Evolutionary conservation across 2,113 vertebrate species (phyloP).

Genomic region (Sigmodon hispidus): DNA sequence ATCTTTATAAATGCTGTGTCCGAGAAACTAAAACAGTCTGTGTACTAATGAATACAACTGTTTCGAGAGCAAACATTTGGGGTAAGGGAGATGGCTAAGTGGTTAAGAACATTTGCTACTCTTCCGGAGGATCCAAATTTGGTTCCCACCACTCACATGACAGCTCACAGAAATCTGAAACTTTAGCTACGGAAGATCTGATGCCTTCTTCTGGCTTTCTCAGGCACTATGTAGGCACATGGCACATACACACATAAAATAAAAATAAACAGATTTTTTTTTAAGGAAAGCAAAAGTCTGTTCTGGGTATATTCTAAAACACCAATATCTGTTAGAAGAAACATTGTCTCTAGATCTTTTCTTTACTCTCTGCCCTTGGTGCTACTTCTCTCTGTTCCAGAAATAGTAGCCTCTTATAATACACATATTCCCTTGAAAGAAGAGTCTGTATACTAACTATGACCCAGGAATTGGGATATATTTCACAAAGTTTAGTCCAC

Average conservation of each 20-base stretch:
- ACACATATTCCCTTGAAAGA: background rate
- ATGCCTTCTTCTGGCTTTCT: background rate
- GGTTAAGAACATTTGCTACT: background rate
- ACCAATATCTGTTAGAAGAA: background rate
- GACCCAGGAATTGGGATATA: background rate
- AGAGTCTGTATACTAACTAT: background rate
- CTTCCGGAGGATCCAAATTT: background rate
- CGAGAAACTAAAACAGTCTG: background rate
- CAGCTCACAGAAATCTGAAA: background rate
- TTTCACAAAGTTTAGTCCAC: background rate
- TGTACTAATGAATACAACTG: background rate
- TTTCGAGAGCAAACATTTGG: background rate
- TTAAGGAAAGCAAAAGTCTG: background rate
- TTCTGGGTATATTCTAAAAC: background rate
- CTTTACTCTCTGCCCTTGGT: conserved; percentile 8
- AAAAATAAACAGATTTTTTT: background rate
- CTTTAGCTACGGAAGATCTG: background rate
- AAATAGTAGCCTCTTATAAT: background rate
- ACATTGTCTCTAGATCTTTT: background rate
- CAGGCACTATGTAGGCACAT: background rate
- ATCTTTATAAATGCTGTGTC: background rate
- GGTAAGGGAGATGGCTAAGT: background rate
- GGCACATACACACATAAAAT: background rate
- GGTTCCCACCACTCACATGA: background rate
- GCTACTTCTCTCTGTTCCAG: background rate